Evolutionary conservation across 1,140 invertebrate species (phyloP).

Genomic region (Mylabris phalerata): DNA sequence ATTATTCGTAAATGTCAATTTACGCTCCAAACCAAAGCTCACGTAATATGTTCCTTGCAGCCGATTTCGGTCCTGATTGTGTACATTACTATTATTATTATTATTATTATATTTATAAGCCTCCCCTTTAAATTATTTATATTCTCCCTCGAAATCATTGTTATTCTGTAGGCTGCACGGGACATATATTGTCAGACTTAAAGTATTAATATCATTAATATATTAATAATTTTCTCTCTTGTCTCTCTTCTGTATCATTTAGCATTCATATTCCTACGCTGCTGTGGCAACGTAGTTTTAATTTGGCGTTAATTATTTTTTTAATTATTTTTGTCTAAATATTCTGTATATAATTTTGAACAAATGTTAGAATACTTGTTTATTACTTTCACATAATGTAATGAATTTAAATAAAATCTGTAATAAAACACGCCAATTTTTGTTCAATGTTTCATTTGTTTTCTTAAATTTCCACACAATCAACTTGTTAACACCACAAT

Average conservation of each 20-base stretch:
- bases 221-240: conserved; percentile 21
- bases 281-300: conserved; percentile 17
- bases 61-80: not conserved
- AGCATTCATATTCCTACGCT: conserved; percentile 21
- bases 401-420: conserved; percentile 27
- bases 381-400: conserved; percentile 31
- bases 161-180: conserved; percentile 8
- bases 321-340: conserved; percentile 21
- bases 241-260: conserved; percentile 16
- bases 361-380: conserved; percentile 27
- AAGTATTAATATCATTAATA: conserved; percentile 27
- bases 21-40: conserved; percentile 25
- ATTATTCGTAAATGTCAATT: conserved; percentile 14
- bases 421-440: conserved; percentile 20
- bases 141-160: not conserved
- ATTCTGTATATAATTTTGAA: conserved; percentile 22
- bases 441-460: conserved; percentile 1
- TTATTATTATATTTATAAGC: conserved; percentile 9
- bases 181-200: conserved; percentile 16
- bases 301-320: conserved; percentile 21
- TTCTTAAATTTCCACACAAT: conserved; percentile 3
- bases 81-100: conserved; percentile 4
- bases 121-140: not conserved
- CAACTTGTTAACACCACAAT: conserved; percentile 42
- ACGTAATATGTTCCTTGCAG: conserved; percentile 18